Evolutionary conservation across 30 jellyfish, hydroid and myxozoan species (phyloP).

Genomic region (Aurelia sp.): DNA sequence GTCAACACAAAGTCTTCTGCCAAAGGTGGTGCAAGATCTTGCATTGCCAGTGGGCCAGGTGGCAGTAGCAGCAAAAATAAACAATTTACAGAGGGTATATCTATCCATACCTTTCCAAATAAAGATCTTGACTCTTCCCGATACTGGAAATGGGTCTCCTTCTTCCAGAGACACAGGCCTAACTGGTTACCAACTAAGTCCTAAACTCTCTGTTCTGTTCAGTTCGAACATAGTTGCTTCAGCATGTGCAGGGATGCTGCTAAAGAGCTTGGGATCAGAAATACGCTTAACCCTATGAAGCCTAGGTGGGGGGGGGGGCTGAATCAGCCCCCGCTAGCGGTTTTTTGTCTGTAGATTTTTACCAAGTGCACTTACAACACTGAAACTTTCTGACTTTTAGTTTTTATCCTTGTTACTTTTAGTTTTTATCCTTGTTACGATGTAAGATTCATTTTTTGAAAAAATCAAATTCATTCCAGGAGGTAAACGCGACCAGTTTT

Average conservation of each 20-base stretch:
- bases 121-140: not conserved
- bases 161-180: not conserved
- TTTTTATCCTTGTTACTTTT: no score
- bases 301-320: no score
- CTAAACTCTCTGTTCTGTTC: not conserved
- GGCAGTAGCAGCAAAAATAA: not conserved
- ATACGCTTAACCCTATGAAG: no score
- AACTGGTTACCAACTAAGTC: not conserved
- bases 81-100: not conserved
- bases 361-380: no score
- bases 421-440: no score
- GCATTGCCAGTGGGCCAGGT: not conserved
- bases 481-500: no score
- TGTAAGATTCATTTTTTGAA: no score
- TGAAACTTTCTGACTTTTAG: no score
- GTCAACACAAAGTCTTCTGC: no score
- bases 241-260: not conserved
- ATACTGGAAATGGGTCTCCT: not conserved
- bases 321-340: no score
- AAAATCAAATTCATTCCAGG: no score
- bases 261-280: not conserved
- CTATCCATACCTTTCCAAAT: not conserved
- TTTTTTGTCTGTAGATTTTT: no score
- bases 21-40: not conserved
- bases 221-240: not conserved